Evolutionary conservation across 2,797 vertebrate species (phyloP), one percentile per base, ranked within the genome.

Genomic region (Brachyrhaphis roseni): DNA sequence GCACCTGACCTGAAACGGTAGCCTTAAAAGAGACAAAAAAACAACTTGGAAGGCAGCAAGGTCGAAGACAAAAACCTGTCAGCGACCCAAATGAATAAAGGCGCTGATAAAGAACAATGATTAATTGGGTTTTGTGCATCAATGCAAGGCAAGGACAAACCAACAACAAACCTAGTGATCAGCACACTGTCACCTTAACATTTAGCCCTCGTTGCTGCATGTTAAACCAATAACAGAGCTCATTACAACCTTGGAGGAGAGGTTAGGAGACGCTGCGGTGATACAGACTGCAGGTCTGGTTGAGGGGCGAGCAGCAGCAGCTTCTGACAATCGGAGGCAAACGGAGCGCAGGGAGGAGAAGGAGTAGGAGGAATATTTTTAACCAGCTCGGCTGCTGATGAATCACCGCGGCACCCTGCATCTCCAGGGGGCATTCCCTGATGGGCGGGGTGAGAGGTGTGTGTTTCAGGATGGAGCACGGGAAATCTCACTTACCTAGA

Each of bases 401-500:
- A 93, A 94, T 94, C 93, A 92, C 90, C 84, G 80, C 68, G 23
- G 82, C 86, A 86, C 77, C 81, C 51, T 55, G 80, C 74, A 87
- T 91, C 92, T 93, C 89, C 87, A 68, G 87, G 89, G 90, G 89
- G 72, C 76, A 85, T 81, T 87, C 78, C 79, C 74, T 87, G 89
- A 87, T 45, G 64, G 90, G 78, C 49, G 78, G 85, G 90, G 88
- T 81, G 78, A 91, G 79, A 85, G 87, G 87, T 85, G 88, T 78
- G 77, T 84, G 85, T 88, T 89, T 92, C 85, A 64, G 86, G 86
- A 88, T 82, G 86, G 85, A 86, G 86, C 85, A 82, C 85, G 87
- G 86, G 89, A 91, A 84, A 85, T 81, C 76, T 81, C 89, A 95
- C 95, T 96, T 94, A 96, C 95, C 95, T 95, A 92, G 64, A 84